Conservation (phyloP, 30 jellyfish, hydroid and myxozoan genomes). For the Hydra vulgaris region DNA sequence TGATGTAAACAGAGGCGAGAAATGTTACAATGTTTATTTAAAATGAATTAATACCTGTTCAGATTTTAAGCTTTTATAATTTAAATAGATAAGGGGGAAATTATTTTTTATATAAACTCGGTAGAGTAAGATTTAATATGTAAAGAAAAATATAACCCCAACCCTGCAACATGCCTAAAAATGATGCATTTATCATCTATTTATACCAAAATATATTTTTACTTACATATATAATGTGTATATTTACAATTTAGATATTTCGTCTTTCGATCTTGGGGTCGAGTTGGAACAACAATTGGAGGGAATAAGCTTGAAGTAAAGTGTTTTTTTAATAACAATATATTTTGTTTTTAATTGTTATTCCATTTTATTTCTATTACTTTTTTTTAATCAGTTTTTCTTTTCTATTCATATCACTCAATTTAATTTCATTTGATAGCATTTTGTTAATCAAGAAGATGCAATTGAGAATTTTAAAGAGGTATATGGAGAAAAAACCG, state of each 20-base stretch:
- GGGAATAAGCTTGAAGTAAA: constrained; percentile 71
- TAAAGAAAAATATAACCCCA: too few species aligned
- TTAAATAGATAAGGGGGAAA: too few species aligned
- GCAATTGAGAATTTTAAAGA: constrained; percentile 48
- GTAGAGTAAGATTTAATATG: too few species aligned
- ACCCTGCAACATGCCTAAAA: not conserved
- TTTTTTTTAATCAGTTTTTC: not conserved
- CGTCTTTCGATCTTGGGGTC: constrained; percentile 92
- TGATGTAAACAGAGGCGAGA: too few species aligned
- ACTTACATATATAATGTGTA: not conserved
- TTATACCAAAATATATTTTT: not conserved
- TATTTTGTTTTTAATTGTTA: not conserved
- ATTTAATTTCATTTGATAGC: not conserved
- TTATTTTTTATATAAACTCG: too few species aligned
- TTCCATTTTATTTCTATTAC: not conserved
- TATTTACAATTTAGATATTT: constrained; percentile 16
- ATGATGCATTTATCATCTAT: not conserved
- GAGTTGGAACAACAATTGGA: constrained; percentile 93
- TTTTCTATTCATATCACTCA: not conserved
- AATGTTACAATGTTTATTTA: too few species aligned
- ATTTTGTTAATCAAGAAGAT: constrained; percentile 18
- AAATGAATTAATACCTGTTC: too few species aligned
- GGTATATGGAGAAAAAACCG: constrained; percentile 73
- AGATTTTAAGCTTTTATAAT: too few species aligned
- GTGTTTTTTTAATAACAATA: not conserved